Percentiles rank a stretch among this genome's conserved stretches.
These are phyloP conservation scores for Cataglyphis hispanica DNA, from an alignment of 1,140 invertebrate genomes.

Conservation along the genomic window DNA sequence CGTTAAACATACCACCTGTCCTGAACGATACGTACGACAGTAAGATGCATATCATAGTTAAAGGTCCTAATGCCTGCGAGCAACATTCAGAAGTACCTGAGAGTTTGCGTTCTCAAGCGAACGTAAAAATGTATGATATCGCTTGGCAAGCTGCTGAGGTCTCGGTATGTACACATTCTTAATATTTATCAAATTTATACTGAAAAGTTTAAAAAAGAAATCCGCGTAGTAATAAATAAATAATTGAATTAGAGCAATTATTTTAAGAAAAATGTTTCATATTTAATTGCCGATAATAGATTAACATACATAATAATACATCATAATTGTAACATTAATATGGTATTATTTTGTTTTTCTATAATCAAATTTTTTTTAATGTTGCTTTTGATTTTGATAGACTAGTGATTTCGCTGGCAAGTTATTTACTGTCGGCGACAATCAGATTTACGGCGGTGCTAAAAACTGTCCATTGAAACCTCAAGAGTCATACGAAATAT, in stretches of 20 bases:
- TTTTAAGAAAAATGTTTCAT: neutral
- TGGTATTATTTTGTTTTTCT: neutral
- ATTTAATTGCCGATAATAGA: neutral
- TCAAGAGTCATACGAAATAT: slow-evolving; percentile 62
- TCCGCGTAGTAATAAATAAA: neutral
- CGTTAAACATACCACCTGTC: slow-evolving; percentile 69
- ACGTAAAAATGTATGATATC: slow-evolving; percentile 51
- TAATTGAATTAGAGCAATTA: neutral
- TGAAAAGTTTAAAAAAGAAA: neutral
- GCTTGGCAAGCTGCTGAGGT: slow-evolving; percentile 67
- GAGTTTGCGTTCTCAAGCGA: neutral
- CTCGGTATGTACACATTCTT: slow-evolving; percentile 45
- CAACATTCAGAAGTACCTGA: slow-evolving; percentile 13
- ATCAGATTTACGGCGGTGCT: slow-evolving; percentile 29
- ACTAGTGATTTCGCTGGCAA: slow-evolving; percentile 10
- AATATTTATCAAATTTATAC: neutral
- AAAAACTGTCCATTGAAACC: slow-evolving; percentile 74
- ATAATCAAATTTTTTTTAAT: neutral
- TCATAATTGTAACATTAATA: neutral
- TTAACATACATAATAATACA: neutral
- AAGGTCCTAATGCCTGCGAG: slow-evolving; percentile 66
- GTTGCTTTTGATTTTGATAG: slow-evolving; percentile 17
- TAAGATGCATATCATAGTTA: slow-evolving; percentile 61
- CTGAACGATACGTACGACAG: slow-evolving; percentile 66
- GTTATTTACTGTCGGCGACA: slow-evolving; percentile 70